Evolutionary conservation across 2,888 invertebrate species (phyloP), one percentile per base, ranked within the genome.

Genomic region (Diaprepes abbreviatus): DNA sequence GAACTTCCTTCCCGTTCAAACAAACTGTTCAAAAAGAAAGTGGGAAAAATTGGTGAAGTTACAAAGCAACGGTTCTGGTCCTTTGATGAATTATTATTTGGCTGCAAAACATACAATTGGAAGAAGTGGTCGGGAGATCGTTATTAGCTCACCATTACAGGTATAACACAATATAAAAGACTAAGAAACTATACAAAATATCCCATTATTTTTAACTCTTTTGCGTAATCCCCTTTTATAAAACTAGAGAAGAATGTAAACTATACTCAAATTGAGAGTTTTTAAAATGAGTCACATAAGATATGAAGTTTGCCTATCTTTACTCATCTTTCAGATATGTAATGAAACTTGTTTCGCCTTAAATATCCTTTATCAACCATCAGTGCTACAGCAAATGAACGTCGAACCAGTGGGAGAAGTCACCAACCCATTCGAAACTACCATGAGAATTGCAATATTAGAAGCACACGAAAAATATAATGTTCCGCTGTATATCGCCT

Each of bases 311-410:
- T 52, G 3, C 5, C 24, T 24, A 24, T 40, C 24, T 19, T 10
- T 48, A 69, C 63, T 12, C 19, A 7, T 19, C 54, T 82, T 82
- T 36, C 76, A 93, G 91, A 86, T 93, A 57, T 87, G 89, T 76
- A 94, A 94, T 83, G 92, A 92, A 79, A 92, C 94, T 0, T 91
- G 91, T 0, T 91, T 92, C 80, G 89, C 93, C 0, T 82, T 94
- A 35, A 92, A 92, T 73, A 83, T 94, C 9, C 89, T 90, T 77
- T 93, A 93, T 83, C 90, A 91, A 78, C 92, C 91, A 74, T 88
- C 90, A 1, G 89, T 91, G 58, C 81, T 93, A 40, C 90, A 91
- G 79, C 88, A 89, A 17, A 81, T 90, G 17, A 89, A 89, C n/a
- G 85, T 88, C 1, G 88, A 88, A 38, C 86, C 88, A 4, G 86